Percentiles rank a stretch among this genome's conserved stretches.
Evolutionary conservation across 2,888 invertebrate genomes (phyloP).

Genomic region (Caenorhabditis sp.): DNA sequence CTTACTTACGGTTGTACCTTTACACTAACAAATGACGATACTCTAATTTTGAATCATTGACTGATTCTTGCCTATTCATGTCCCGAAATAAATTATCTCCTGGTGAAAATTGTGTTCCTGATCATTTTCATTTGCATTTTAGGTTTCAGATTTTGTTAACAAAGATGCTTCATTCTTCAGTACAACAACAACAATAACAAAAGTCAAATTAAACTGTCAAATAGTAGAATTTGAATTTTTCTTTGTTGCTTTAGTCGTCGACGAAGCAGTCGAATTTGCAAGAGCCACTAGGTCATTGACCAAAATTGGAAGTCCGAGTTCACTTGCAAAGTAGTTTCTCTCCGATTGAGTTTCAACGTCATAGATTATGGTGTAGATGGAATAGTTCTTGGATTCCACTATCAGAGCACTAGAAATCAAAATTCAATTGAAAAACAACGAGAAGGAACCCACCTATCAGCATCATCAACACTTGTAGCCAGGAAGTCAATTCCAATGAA

Average conservation of each 20-base stretch:
- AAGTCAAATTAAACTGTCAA: constrained; percentile 2
- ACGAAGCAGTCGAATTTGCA: constrained; percentile 5
- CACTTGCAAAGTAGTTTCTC: constrained; percentile 25
- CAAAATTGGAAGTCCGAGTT: constrained; percentile 38
- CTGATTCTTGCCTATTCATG: constrained; percentile 6
- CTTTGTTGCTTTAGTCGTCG: background rate
- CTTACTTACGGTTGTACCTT: constrained; percentile 34
- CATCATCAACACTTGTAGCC: constrained; percentile 42
- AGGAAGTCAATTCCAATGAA: constrained; percentile 61
- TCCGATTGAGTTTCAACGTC: constrained; percentile 15
- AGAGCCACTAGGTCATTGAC: constrained; percentile 34
- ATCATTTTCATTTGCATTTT: background rate
- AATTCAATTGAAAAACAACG: background rate
- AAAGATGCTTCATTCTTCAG: constrained; percentile 3
- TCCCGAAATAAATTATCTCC: constrained; percentile 7
- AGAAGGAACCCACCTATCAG: constrained; percentile 28
- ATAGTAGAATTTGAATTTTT: constrained; percentile 4
- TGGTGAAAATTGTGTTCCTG: background rate
- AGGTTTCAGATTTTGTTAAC: background rate
- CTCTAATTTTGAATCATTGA: constrained; percentile 15
- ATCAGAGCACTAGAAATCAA: constrained; percentile 32
- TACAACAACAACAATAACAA: background rate
- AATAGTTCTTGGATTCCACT: constrained; percentile 19
- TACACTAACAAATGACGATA: too few species aligned
- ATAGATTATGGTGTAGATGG: constrained; percentile 30